Percentiles rank a stretch among this genome's conserved stretches.
These are phyloP conservation scores for Cliona cf. orientalis DNA, from an alignment of 37 sponge, comb jelly and placozoan species.

Conservation along the genomic window DNA sequence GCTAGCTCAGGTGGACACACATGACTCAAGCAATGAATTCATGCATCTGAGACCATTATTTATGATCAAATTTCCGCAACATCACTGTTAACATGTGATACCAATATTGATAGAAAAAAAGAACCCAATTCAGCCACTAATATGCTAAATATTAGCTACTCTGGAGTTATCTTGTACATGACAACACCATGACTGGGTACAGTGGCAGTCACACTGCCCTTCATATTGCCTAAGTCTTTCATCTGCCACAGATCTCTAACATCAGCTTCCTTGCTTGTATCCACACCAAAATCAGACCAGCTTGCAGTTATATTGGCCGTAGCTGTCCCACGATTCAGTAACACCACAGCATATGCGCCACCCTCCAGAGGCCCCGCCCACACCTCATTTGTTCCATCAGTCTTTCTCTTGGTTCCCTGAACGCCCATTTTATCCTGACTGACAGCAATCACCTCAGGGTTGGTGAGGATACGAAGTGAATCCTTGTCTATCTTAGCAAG, in stretches of 20 bases:
- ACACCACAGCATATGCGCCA: conserved; percentile 51
- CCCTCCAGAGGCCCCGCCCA: conserved; percentile 70
- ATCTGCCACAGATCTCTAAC: conserved; percentile 82
- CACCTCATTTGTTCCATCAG: conserved; percentile 58
- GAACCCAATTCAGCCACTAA: not conserved
- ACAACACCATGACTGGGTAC: conserved; percentile 77
- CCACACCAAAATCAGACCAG: conserved; percentile 53
- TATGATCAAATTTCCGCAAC: too few species aligned
- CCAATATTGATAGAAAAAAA: too few species aligned
- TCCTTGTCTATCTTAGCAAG: conserved; percentile 58
- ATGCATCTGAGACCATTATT: too few species aligned
- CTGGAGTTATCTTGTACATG: conserved; percentile 62
- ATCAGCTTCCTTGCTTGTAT: not conserved
- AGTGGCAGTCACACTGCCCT: conserved; percentile 38
- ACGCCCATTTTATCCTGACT: conserved; percentile 81
- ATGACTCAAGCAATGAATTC: too few species aligned
- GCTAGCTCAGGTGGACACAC: too few species aligned
- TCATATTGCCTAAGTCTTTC: conserved; percentile 53
- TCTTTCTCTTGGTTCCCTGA: conserved; percentile 64
- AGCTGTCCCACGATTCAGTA: conserved; percentile 58
- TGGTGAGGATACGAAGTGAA: conserved; percentile 78
- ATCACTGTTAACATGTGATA: too few species aligned
- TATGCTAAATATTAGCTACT: too few species aligned
- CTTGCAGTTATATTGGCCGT: conserved; percentile 37
- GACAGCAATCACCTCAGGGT: conserved; percentile 86